These are phyloP conservation scores for Gastrophysa polygoni DNA, from an alignment of 2,888 invertebrate species.

Conservation along the genomic window DNA sequence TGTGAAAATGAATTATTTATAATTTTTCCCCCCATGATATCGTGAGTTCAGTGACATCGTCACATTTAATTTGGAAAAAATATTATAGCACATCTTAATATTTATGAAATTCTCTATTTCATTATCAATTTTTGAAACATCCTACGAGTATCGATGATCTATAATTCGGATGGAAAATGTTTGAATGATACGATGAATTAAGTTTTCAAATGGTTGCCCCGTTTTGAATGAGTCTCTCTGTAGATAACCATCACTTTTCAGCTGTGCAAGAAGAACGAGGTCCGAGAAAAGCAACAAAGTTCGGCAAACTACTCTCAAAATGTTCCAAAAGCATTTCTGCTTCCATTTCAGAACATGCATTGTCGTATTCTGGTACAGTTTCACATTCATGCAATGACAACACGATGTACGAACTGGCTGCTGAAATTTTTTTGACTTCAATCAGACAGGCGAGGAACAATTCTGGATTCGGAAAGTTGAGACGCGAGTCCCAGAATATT, in stretches of 20 bases:
- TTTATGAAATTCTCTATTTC: too few relatives aligned
- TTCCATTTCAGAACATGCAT: background rate
- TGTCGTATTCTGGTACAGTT: background rate
- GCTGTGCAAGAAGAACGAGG: conserved; percentile 87
- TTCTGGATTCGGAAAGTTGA: conserved; percentile 61
- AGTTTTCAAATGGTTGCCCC: too few relatives aligned
- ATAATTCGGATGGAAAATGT: too few relatives aligned
- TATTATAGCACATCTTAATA: too few relatives aligned
- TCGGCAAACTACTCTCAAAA: conserved; percentile 11
- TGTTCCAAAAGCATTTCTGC: background rate
- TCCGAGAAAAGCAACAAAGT: conserved; percentile 64
- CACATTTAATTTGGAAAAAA: too few relatives aligned
- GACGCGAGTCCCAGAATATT: conserved; percentile 61
- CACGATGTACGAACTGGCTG: conserved; percentile 63
- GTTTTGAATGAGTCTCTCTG: too few relatives aligned
- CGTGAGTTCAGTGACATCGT: too few relatives aligned
- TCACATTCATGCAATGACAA: conserved; percentile 14
- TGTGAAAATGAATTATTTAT: too few relatives aligned
- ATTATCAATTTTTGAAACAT: too few relatives aligned
- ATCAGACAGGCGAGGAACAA: conserved; percentile 65
- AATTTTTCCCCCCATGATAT: too few relatives aligned
- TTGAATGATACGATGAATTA: too few relatives aligned
- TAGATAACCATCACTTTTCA: conserved; percentile 47
- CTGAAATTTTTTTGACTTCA: conserved; percentile 65
- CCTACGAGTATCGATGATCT: too few relatives aligned